These are phyloP conservation scores for Dendrophyllia cribrosa DNA, from an alignment of 64 coral and sea anemone genomes.

Conservation along the genomic window DNA sequence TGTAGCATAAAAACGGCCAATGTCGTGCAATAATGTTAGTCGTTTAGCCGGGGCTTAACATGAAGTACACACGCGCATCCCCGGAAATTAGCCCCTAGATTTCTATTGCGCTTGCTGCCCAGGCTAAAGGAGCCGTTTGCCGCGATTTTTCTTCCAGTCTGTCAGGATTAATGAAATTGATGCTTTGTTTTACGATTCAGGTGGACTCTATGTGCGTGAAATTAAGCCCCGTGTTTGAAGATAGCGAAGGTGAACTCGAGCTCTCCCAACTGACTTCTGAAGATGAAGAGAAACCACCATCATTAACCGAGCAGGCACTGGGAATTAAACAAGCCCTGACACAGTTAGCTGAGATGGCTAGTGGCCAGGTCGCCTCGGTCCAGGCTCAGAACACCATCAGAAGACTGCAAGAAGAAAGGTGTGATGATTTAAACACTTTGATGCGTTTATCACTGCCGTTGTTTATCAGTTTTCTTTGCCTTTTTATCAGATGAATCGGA, in stretches of 20 bases:
- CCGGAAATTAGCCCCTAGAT: no score
- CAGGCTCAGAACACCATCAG: constrained; percentile 36
- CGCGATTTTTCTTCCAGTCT: no score
- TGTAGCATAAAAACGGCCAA: no score
- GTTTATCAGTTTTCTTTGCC: no score
- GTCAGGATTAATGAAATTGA: no score
- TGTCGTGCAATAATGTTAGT: no score
- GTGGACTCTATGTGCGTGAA: neutral
- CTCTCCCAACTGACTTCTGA: neutral
- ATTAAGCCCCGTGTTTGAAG: constrained; percentile 33
- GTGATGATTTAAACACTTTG: neutral
- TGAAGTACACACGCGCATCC: no score
- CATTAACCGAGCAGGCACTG: constrained; percentile 59
- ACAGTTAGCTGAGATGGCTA: constrained; percentile 60
- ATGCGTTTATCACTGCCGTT: no score
- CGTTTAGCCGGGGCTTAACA: no score
- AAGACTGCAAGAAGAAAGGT: constrained; percentile 77
- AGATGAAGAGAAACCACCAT: constrained; percentile 15
- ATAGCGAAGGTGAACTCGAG: constrained; percentile 1
- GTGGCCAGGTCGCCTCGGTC: constrained; percentile 38
- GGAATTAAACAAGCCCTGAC: constrained; percentile 72
- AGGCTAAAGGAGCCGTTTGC: no score
- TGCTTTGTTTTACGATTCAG: constrained; percentile 9
- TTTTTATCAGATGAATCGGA: no score
- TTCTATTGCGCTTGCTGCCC: no score